Conservation (phyloP, 2,888 invertebrate genomes). For the Julus scandinavius region DNA sequence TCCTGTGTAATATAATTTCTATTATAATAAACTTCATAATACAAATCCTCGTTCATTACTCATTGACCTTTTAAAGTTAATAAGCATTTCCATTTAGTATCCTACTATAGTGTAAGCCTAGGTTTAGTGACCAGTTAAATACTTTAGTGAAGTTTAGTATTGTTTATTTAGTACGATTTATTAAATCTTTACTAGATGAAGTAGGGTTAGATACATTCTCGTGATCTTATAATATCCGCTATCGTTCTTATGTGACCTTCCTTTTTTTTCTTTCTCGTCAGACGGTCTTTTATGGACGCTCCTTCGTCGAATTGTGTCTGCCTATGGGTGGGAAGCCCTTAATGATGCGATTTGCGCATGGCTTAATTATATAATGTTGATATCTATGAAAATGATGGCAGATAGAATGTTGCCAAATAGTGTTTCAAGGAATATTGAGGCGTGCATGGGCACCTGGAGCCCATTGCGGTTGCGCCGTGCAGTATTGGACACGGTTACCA, state of each 20-base stretch:
- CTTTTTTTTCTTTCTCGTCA: background rate
- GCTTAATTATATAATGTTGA: constrained; percentile 25
- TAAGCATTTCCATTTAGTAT: too few species aligned
- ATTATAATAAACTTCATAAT: too few species aligned
- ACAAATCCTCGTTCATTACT: too few species aligned
- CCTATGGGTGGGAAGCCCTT: background rate
- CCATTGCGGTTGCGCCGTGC: constrained; percentile 24
- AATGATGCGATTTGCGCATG: constrained; percentile 21
- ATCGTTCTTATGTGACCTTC: background rate
- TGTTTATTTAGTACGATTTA: background rate
- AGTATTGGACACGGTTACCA: constrained; percentile 37
- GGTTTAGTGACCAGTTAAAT: too few species aligned
- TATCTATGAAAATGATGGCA: constrained; percentile 37
- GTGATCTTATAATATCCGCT: background rate
- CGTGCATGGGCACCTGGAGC: constrained; percentile 7
- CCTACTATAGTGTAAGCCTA: too few species aligned
- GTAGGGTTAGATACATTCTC: background rate
- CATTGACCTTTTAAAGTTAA: too few species aligned
- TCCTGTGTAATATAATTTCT: too few species aligned
- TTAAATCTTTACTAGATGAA: background rate
- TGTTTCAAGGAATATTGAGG: background rate
- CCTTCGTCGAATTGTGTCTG: background rate
- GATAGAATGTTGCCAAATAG: constrained; percentile 43
- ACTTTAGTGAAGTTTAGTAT: too few species aligned
- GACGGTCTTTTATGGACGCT: background rate